A percentile compares a stretch with the other conserved stretches of the same genome.
phyloP scores from a whole-genome alignment of 2,113 vertebrate genomes.

The Pitta sordida region DNA sequence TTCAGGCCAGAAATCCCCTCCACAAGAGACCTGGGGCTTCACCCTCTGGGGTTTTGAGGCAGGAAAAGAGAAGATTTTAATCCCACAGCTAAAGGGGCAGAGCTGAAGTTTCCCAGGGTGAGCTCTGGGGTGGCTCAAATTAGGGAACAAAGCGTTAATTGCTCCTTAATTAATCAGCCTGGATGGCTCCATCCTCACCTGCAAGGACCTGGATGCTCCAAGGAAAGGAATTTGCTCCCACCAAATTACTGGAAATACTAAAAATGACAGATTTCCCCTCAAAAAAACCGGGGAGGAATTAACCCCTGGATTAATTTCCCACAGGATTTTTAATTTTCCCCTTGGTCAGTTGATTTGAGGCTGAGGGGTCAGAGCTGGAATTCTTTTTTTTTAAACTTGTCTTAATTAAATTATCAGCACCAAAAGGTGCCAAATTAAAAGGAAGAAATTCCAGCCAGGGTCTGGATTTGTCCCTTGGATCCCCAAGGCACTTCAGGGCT shows the following conservation, averaged over 20 bases:
- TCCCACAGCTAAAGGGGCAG: not conserved
- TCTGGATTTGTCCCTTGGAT: not conserved
- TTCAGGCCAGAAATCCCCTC: not conserved
- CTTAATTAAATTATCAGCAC: not conserved
- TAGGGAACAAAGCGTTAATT: not conserved
- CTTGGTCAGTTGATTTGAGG: not conserved
- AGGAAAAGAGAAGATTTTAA: not conserved
- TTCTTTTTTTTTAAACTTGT: not conserved
- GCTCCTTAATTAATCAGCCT: not conserved
- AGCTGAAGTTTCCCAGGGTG: not conserved
- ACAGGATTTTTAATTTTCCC: not conserved
- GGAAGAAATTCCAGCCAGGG: not conserved
- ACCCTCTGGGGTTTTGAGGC: accelerated
- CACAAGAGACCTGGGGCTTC: not conserved
- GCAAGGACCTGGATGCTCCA: not conserved
- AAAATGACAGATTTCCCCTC: not conserved
- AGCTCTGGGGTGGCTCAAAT: not conserved
- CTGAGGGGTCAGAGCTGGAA: not conserved
- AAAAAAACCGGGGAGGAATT: not conserved
- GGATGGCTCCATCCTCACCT: not conserved
- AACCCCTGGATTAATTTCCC: not conserved
- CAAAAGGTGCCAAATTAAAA: not conserved
- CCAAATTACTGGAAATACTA: not conserved
- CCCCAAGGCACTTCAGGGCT: not conserved
- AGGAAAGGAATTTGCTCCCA: not conserved